Base-by-base conservation (phyloP, 2,797 vertebrate genomes). In the Triplophysa bombifrons region DNA sequence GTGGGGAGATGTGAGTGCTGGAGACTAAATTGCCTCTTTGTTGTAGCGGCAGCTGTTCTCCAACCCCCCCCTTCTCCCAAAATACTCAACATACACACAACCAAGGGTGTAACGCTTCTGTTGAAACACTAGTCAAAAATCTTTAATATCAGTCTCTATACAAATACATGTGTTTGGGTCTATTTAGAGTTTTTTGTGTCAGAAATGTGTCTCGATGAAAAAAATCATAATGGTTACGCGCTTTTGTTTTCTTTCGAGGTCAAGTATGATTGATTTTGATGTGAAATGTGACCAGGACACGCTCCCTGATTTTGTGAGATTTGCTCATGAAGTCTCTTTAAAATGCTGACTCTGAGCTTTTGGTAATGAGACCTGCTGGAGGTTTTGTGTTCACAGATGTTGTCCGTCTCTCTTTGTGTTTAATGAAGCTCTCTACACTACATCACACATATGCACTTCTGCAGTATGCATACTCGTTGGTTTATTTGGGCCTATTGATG, bases 1-100 rank as follows among this genome's bases (percentile, higher is more conserved):
- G 58, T 51, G 70, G 72, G 67, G 65, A 82, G 68, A 81, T 68
- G 74, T 72, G 72, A 76, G 80, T 85, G 82, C 74, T 76, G 48
- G 64, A 80, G 46, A 70, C 82, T 82, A 80, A 85, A 85, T 81
- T 83, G 61, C 27, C 78, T 84, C 84, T 84, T 87, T 87, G 84
- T 84, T 82, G 75, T 55, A 9, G 50, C 30, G 69, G 84, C 85
- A 85, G 85, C 80, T 87, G 84, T 75, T 84, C 78, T 75, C 74
- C 61, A 76, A 51, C 51, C 51, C 6, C 51, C 51, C 19, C 19
- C 3, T 17, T 0, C 51, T 19, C 19, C 19, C 1, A 17, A 53
- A 48, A 51, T 22, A 12, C 53, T 16, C 61, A 20, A 72, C 50
- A 51, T 27, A 9, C 73, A 30, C 25, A 48, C 27, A 61, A 67